Percentiles rank a stretch among this genome's conserved stretches.
These are phyloP conservation scores for Chrysopilus asiliformis DNA, from an alignment of 2,888 invertebrate genomes.

Conservation along the genomic window DNA sequence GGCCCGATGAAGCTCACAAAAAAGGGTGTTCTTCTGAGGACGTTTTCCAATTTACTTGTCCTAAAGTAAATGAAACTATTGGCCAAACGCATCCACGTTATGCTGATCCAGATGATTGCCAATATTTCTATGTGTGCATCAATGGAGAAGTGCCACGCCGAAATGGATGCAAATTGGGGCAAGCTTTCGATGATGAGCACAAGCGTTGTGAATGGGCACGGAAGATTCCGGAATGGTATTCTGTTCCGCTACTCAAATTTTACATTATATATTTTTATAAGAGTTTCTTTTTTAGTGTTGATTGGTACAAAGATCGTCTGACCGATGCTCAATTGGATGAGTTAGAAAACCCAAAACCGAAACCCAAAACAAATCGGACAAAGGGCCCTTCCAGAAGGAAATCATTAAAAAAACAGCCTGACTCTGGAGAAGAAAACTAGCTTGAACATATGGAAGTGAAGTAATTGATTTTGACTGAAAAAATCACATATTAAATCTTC, in stretches of 20 bases:
- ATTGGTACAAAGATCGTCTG: constrained; percentile 78
- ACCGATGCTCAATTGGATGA: constrained; percentile 68
- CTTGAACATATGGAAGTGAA: too few relatives aligned
- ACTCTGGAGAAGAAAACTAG: too few relatives aligned
- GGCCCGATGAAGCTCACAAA: constrained; percentile 86
- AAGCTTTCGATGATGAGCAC: constrained; percentile 70
- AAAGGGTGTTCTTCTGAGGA: constrained; percentile 74
- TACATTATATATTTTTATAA: constrained; percentile 9
- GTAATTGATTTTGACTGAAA: too few relatives aligned
- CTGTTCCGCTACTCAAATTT: constrained; percentile 7
- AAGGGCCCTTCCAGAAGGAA: constrained; percentile 31
- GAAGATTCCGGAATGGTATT: constrained; percentile 79
- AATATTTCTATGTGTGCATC: constrained; percentile 85
- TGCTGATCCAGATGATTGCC: constrained; percentile 78
- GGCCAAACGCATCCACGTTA: constrained; percentile 73
- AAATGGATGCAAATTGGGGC: constrained; percentile 77
- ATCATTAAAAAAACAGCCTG: constrained; percentile 20
- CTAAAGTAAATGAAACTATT: constrained; percentile 56
- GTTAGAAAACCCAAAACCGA: constrained; percentile 61
- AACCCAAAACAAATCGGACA: constrained; percentile 41
- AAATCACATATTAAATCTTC: too few relatives aligned
- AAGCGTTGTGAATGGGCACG: constrained; percentile 77
- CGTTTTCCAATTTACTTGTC: constrained; percentile 72
- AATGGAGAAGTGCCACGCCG: constrained; percentile 73
- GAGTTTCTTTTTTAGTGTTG: constrained; percentile 46